A percentile compares a stretch with the other conserved stretches of the same genome.
These are phyloP conservation scores for Rhopalosiphum nymphaeae DNA, from an alignment of 2,888 invertebrate species.

Conservation along the genomic window DNA sequence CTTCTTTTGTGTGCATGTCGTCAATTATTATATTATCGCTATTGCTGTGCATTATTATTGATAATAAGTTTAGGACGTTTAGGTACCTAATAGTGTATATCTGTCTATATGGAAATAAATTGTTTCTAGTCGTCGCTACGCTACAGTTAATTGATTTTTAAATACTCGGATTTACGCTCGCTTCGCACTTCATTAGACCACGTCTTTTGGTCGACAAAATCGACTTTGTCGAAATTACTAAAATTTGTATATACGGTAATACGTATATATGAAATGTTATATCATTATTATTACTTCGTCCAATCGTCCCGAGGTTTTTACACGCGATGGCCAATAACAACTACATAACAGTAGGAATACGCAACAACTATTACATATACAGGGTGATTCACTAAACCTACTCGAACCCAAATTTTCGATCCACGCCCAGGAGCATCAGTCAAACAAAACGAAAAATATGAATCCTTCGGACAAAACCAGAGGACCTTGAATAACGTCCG, in stretches of 20 bases:
- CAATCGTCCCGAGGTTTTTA: neutral
- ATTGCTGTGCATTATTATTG: neutral
- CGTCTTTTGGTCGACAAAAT: neutral
- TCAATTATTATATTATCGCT: neutral
- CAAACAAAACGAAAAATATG: neutral
- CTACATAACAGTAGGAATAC: neutral
- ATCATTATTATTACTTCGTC: neutral
- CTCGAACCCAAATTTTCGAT: neutral
- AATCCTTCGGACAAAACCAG: neutral
- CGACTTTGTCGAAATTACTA: neutral
- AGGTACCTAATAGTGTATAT: neutral
- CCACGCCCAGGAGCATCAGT: neutral
- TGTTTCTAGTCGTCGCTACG: neutral
- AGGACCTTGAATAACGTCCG: constrained; percentile 39
- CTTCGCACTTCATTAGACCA: neutral
- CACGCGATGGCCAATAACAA: neutral
- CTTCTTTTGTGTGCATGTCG: neutral
- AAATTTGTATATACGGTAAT: neutral
- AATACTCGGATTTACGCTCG: neutral
- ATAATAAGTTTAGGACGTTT: neutral
- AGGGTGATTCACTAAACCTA: neutral
- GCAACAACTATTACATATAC: neutral
- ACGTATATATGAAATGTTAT: neutral
- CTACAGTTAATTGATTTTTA: neutral
- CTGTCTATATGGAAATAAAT: neutral